Conservation (phyloP, 1,140 invertebrate species). For the Cotesia typhae region DNA sequence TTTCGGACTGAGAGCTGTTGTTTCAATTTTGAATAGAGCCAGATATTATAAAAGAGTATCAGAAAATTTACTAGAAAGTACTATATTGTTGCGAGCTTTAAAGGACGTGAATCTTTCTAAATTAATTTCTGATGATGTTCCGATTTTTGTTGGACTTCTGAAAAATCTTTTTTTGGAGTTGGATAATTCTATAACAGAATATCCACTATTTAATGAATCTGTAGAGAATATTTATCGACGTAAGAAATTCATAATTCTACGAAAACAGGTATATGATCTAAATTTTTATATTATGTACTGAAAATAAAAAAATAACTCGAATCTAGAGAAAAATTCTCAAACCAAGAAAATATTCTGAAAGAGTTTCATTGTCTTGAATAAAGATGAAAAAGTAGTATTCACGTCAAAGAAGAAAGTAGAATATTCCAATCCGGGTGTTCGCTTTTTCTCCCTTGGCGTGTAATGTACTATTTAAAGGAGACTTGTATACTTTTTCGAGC, state of each 20-base stretch:
- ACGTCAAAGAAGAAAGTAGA: too few species aligned
- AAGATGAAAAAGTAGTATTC: too few species aligned
- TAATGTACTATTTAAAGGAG: too few species aligned
- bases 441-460: too few species aligned
- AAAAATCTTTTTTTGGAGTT: slow-evolving; percentile 89
- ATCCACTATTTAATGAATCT: slow-evolving; percentile 84
- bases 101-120: slow-evolving; percentile 93
- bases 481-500: too few species aligned
- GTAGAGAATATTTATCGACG: slow-evolving; percentile 74
- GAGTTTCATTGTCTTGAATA: too few species aligned
- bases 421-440: too few species aligned
- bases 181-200: slow-evolving; percentile 83
- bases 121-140: slow-evolving; percentile 90
- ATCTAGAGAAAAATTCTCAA: too few species aligned
- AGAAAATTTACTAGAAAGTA: slow-evolving; percentile 79
- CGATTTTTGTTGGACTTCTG: slow-evolving; percentile 87
- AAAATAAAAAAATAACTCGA: slow-evolving; percentile 40
- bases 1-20: slow-evolving; percentile 89
- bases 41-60: slow-evolving; percentile 83
- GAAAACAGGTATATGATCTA: slow-evolving; percentile 74
- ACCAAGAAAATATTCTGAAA: too few species aligned
- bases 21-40: slow-evolving; percentile 89
- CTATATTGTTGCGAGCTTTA: slow-evolving; percentile 87
- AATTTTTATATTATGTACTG: neutral
- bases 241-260: slow-evolving; percentile 76